A percentile compares a stretch with the other conserved stretches of the same genome.
phyloP scores from a whole-genome alignment of 1,140 invertebrate genomes.

The Ganaspis sp. region DNA sequence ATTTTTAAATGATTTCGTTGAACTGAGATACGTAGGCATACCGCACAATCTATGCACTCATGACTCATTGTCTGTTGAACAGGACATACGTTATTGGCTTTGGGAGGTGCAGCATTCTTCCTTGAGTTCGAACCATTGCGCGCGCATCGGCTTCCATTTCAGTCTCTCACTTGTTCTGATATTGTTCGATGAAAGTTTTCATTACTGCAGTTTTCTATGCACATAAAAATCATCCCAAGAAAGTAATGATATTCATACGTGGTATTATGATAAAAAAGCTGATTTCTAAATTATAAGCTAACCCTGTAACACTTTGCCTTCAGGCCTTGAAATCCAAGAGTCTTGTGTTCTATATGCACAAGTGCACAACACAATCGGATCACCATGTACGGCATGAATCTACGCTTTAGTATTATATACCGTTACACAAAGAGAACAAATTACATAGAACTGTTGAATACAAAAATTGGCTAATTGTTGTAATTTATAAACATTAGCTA shows the following conservation, averaged over 20 bases:
- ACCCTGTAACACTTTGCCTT: slow-evolving; percentile 53
- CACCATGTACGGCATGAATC: slow-evolving; percentile 3
- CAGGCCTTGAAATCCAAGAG: slow-evolving; percentile 38
- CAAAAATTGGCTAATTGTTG: too few species aligned
- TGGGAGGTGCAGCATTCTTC: slow-evolving; percentile 47
- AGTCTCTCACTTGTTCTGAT: slow-evolving; percentile 22
- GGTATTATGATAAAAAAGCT: background rate
- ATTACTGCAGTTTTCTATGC: background rate
- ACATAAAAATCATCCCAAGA: background rate
- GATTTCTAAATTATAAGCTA: background rate
- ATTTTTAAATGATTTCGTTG: slow-evolving; percentile 2
- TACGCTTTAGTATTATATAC: background rate
- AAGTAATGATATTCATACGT: slow-evolving; percentile 8
- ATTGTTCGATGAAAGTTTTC: slow-evolving; percentile 18
- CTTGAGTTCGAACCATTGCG: slow-evolving; percentile 51
- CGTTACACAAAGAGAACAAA: background rate
- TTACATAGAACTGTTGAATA: background rate
- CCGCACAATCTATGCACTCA: slow-evolving; percentile 11
- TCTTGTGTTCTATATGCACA: slow-evolving; percentile 37
- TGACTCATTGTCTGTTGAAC: slow-evolving; percentile 33
- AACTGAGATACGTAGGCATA: background rate
- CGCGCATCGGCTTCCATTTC: slow-evolving; percentile 38
- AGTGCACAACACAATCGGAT: slow-evolving; percentile 41
- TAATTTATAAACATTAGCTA: too few species aligned
- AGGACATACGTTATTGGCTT: slow-evolving; percentile 43